A percentile compares a stretch with the other conserved stretches of the same genome.
These are phyloP conservation scores for Apamea anceps DNA, from an alignment of 2,888 invertebrate genomes.

Conservation along the genomic window DNA sequence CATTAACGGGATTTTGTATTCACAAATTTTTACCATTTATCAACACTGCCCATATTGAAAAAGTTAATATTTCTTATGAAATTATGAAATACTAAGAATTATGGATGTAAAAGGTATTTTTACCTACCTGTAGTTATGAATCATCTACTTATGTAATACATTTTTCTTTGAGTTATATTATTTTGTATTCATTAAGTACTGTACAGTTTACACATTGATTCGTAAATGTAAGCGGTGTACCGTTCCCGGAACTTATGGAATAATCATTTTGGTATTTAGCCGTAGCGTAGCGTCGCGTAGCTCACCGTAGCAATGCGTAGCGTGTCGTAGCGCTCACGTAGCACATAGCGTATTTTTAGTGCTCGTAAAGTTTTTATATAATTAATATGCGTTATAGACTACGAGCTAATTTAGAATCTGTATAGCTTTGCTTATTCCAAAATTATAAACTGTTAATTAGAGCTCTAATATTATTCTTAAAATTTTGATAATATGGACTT, in stretches of 20 bases:
- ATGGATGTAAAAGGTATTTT: slow-evolving; percentile 1
- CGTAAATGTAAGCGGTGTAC: background rate
- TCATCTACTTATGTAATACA: background rate
- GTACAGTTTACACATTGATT: background rate
- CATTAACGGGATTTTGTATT: slow-evolving; percentile 57
- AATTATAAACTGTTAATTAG: background rate
- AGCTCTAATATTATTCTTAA: background rate
- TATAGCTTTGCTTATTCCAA: background rate
- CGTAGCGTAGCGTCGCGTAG: slow-evolving; percentile 32
- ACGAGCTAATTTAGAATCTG: background rate
- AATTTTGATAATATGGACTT: background rate
- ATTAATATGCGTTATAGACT: background rate
- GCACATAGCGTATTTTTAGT: background rate
- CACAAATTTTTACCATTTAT: slow-evolving; percentile 53
- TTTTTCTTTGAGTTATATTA: background rate
- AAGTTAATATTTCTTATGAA: slow-evolving; percentile 38
- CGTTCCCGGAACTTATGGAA: background rate
- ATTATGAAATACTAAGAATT: slow-evolving; percentile 28
- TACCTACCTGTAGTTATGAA: slow-evolving; percentile 1
- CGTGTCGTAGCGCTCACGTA: slow-evolving; percentile 38
- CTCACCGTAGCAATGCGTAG: slow-evolving; percentile 25
- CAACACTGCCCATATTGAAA: slow-evolving; percentile 26
- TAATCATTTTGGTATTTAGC: background rate
- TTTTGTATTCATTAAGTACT: slow-evolving; percentile 7
- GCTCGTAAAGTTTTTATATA: background rate